Evolutionary conservation across 92 coral and sea anemone species (phyloP).

Genomic region (Zoanthus solanderi): DNA sequence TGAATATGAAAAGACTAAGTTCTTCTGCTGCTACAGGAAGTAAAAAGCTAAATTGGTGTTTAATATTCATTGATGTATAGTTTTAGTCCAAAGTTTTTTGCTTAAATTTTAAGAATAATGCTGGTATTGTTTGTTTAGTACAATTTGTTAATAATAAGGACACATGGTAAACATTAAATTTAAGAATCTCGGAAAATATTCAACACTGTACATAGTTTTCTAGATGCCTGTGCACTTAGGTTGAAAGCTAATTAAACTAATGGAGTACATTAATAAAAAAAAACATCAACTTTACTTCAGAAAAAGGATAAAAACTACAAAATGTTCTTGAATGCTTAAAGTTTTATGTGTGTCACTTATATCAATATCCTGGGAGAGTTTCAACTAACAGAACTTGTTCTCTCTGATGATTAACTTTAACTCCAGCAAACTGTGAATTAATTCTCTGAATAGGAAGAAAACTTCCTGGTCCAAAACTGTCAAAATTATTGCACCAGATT

Average conservation of each 20-base stretch:
- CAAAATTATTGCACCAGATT: slow-evolving; percentile 41
- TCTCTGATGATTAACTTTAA: background rate
- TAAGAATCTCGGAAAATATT: slow-evolving; percentile 17
- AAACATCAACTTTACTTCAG: no score
- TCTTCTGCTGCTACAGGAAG: slow-evolving; percentile 10
- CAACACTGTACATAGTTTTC: slow-evolving; percentile 8
- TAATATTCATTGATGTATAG: background rate
- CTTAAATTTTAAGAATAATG: background rate
- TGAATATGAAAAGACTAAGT: slow-evolving; percentile 13
- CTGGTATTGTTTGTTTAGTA: slow-evolving; percentile 4
- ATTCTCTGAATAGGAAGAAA: slow-evolving; percentile 57
- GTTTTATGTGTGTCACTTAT: no score
- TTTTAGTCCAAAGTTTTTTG: background rate
- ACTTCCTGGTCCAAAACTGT: slow-evolving; percentile 46
- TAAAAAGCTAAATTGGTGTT: slow-evolving; percentile 7
- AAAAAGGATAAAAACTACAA: slow-evolving; percentile 1
- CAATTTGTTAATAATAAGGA: slow-evolving; percentile 14
- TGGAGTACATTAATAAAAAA: no score
- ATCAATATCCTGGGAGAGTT: background rate
- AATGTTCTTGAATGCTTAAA: no score
- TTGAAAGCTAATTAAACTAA: slow-evolving; percentile 7
- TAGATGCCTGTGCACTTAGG: background rate
- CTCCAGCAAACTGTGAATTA: background rate
- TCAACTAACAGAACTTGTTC: background rate
- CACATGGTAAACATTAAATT: slow-evolving; percentile 1